Evolutionary conservation across 2,888 invertebrate genomes (phyloP), one percentile per base, ranked within the genome.

Genomic region (Abrostola tripartita): DNA sequence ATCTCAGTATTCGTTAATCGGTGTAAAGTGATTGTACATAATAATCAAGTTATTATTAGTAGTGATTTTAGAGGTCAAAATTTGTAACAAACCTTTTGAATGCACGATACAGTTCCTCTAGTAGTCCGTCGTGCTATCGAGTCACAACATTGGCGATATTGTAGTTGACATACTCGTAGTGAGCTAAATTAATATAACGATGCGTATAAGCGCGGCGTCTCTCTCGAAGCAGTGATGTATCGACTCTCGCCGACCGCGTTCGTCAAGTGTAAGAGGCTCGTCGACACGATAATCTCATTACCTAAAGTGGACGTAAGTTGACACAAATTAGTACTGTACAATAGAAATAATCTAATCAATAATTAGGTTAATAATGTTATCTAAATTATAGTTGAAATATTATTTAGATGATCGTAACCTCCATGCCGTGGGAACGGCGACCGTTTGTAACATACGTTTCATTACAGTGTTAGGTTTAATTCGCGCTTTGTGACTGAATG

Each of bases 71-170:
- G 88, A 84, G 81, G 85, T 92, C 91, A 87, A 92, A 93, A 91
- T 92, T 88, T 90, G 88, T 90, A 93, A 88, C 85, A 86, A 89
- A 72, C 86, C 88, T 87, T 88, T 89, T 85, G 85, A 88, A 91
- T 90, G 94, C 94, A 94, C 94, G 94, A 94, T 90, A 90, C 92
- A 94, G 94, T 94, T 94, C 94, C 94, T 94, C 89, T 91, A 78
- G 89, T 92, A 93, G 93, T 90, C 85, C 77, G 86, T 92, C 94
- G 94, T 94, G 94, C 92, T 90, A 82, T 88, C 83, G 89, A 90
- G 86, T 89, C 91, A 87, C 89, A 88, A 78, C 71, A 84, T 88
- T 85, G 86, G 87, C 85, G 86, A 86, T 82, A 69, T 82, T 81
- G 81, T 88, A 87, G 83, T 76, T 58, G 66, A 69, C 71, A 67